Evolutionary conservation across 2,113 vertebrate species (phyloP).

Genomic region (Atherinomorus stipes): DNA sequence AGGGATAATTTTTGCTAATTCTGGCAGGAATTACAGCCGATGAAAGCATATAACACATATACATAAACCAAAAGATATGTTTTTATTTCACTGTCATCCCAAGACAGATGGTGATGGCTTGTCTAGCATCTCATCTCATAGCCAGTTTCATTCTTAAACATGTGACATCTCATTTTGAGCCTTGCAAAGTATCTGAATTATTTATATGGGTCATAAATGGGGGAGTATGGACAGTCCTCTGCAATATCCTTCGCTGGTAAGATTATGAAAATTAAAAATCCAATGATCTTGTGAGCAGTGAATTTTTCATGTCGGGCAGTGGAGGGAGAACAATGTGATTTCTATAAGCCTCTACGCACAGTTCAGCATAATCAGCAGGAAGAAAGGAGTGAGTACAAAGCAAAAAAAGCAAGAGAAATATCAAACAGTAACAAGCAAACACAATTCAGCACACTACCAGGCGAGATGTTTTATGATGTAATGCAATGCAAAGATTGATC

Average conservation of each 20-base stretch:
- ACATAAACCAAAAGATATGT: neutral
- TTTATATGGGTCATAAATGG: constrained; percentile 51
- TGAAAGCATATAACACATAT: no score
- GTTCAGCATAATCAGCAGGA: constrained; percentile 7
- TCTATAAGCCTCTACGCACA: constrained; percentile 2
- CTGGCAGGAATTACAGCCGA: no score
- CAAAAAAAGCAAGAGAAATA: constrained; percentile 2
- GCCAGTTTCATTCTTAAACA: constrained; percentile 51
- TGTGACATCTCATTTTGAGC: constrained; percentile 64
- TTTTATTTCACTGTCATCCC: constrained; percentile 43
- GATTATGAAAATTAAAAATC: constrained; percentile 59
- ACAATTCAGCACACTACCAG: neutral
- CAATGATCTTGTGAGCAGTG: constrained; percentile 35
- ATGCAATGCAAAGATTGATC: neutral
- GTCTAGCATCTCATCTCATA: constrained; percentile 55
- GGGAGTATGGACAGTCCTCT: constrained; percentile 5
- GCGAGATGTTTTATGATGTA: neutral
- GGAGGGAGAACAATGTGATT: constrained; percentile 1
- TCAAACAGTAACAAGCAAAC: neutral
- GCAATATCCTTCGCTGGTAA: constrained; percentile 45
- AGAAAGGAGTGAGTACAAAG: constrained; percentile 1
- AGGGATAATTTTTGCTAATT: no score
- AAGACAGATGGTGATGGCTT: constrained; percentile 41
- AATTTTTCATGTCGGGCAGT: constrained; percentile 40
- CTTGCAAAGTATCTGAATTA: constrained; percentile 67